A percentile compares a stretch with the other conserved stretches of the same genome.
Evolutionary conservation across 2,113 vertebrate species (phyloP).

Genomic region (Mirounga angustirostris): DNA sequence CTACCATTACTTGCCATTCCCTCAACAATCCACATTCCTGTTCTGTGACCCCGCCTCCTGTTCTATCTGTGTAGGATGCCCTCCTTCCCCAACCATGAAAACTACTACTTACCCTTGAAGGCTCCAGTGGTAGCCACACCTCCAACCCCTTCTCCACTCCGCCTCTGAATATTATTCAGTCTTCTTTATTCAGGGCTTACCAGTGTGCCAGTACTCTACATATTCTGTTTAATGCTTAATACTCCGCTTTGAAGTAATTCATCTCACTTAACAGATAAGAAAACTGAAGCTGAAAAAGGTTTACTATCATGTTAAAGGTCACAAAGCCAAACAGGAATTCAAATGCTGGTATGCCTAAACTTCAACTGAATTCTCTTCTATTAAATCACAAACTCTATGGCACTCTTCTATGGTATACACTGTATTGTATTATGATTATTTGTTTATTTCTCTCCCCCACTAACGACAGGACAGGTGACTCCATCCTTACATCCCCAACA

Average conservation of each 20-base stretch:
- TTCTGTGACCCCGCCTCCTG: not conserved
- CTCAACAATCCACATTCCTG: not conserved
- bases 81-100: not conserved
- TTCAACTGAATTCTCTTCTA: conserved; percentile 28
- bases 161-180: conserved; percentile 18
- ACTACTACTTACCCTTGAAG: not conserved
- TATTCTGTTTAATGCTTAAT: conserved; percentile 25
- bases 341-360: not conserved
- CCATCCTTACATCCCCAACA: not conserved
- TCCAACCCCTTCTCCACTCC: not conserved
- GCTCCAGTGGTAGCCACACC: not conserved
- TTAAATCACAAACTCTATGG: not conserved
- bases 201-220: not conserved
- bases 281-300: conserved; percentile 19
- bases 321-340: conserved; percentile 22
- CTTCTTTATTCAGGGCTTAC: conserved; percentile 42
- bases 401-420: not conserved
- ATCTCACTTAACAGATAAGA: not conserved
- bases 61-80: not conserved
- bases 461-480: not conserved
- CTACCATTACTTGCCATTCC: not conserved
- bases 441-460: not conserved
- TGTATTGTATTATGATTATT: not conserved
- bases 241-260: not conserved
- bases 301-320: not conserved